Conservation (phyloP, 2,113 vertebrate species). For the Kryptolebias marmoratus region DNA sequence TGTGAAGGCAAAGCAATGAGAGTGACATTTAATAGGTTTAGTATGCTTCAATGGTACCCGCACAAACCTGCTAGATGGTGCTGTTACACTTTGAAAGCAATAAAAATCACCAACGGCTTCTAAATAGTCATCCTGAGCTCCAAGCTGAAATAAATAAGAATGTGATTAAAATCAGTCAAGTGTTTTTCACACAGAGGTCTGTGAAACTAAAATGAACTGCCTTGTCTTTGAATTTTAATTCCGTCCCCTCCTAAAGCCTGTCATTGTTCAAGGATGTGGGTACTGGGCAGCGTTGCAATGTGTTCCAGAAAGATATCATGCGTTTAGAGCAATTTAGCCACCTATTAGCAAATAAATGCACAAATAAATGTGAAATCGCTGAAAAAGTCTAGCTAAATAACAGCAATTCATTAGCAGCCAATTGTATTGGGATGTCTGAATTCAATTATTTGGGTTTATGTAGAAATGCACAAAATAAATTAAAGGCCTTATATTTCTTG, state of each 20-base stretch:
- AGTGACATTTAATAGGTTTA: conserved; percentile 23
- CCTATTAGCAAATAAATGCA: conserved; percentile 65
- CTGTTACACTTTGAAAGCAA: conserved; percentile 55
- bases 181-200: conserved; percentile 70
- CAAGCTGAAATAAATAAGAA: conserved; percentile 75
- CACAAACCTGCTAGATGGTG: conserved; percentile 65
- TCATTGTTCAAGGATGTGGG: conserved; percentile 74
- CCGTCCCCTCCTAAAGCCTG: conserved; percentile 71
- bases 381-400: conserved; percentile 30
- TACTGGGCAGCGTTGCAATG: conserved; percentile 69
- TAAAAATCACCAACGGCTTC: conserved; percentile 30
- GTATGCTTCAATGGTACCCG: background rate
- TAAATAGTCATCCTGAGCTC: conserved; percentile 54
- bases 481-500: too few relatives aligned
- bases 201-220: conserved; percentile 70
- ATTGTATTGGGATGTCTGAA: conserved; percentile 15
- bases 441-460: conserved; percentile 28
- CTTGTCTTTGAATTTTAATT: conserved; percentile 76
- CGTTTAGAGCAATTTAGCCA: conserved; percentile 75
- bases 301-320: conserved; percentile 74
- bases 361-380: conserved; percentile 48
- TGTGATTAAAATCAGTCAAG: conserved; percentile 80
- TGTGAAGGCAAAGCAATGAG: conserved; percentile 28
- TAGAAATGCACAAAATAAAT: background rate
- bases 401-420: conserved; percentile 11